These are phyloP conservation scores for Limnephilus marmoratus DNA, from an alignment of 2,888 invertebrate genomes.

Conservation along the genomic window DNA sequence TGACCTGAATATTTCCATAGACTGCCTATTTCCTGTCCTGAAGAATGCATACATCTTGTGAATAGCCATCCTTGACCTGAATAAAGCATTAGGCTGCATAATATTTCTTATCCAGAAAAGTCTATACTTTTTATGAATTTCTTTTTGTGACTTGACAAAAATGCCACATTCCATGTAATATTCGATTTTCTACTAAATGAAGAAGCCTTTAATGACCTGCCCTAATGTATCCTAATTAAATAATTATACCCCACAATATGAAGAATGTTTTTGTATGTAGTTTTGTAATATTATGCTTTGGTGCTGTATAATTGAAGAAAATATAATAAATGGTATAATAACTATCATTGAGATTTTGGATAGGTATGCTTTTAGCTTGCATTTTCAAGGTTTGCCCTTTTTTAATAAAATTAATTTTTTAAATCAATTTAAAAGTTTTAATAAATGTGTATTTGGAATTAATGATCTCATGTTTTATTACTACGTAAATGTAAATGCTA, in stretches of 20 bases:
- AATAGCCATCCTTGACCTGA: background rate
- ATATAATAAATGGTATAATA: background rate
- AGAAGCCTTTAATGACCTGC: background rate
- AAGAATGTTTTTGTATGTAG: background rate
- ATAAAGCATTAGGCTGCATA: background rate
- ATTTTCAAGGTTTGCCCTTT: too few species aligned
- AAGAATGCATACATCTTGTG: background rate
- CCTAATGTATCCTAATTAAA: background rate
- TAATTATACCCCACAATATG: background rate
- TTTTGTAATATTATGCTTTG: background rate
- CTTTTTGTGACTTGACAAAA: background rate
- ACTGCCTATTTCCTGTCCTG: background rate
- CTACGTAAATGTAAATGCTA: background rate
- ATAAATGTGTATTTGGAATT: background rate
- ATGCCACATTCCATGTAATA: background rate
- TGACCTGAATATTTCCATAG: too few species aligned
- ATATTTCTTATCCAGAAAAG: background rate
- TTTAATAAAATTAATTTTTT: too few species aligned
- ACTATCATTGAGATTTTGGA: background rate
- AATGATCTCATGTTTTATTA: background rate
- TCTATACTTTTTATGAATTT: background rate
- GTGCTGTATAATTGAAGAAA: background rate
- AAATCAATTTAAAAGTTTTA: too few species aligned
- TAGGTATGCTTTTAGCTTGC: background rate
- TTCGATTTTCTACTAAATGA: background rate